Base-by-base conservation (phyloP, 2,113 vertebrate species). In the Perca flavescens region DNA sequence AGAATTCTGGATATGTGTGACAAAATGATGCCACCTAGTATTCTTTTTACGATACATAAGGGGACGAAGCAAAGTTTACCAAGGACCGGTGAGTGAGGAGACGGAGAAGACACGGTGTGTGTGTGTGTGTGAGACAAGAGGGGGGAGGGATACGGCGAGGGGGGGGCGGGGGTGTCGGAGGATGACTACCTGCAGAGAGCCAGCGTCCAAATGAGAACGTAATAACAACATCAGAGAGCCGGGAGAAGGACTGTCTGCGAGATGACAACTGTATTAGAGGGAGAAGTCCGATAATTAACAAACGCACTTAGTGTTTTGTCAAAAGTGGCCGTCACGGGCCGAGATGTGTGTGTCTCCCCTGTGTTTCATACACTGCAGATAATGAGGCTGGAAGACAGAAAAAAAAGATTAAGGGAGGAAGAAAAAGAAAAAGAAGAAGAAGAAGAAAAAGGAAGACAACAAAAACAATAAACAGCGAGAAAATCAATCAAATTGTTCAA, bases 271-370 rank as follows among this genome's bases (percentile, higher is more conserved):
- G 87, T 83, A 90, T 94, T 90, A 94, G 91, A 91, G 84, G 40
- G 2, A 84, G 82, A 86, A 94, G 89, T 94, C 93, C 89, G 91
- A 91, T 95, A 95, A 95, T 95, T 95, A 96, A 94, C 88, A 92
- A 94, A 94, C 72, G 82, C 87, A 92, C 90, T 94, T 90, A 84
- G 87, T 89, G 92, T 94, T 95, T 95, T 95, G 94, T 94, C 92
- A 95, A 91, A 93, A 93, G 91, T 93, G 85, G 84, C 91, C 90
- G 78, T 94, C 89, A 92, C 83, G 79, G 87, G 67, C 74, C 76
- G 92, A 88, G 89, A 90, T 74, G 75, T 40, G 34, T 34, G 34
- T 34, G 34, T 14, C 72, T 72, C 46, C 0, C 43, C 61, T 22
- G 40, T 61, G 22, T 54, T 74, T 68, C 63, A 46, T 54, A 85